Base-by-base conservation (phyloP, 2,888 invertebrate species). In the Urechis unicinctus region DNA sequence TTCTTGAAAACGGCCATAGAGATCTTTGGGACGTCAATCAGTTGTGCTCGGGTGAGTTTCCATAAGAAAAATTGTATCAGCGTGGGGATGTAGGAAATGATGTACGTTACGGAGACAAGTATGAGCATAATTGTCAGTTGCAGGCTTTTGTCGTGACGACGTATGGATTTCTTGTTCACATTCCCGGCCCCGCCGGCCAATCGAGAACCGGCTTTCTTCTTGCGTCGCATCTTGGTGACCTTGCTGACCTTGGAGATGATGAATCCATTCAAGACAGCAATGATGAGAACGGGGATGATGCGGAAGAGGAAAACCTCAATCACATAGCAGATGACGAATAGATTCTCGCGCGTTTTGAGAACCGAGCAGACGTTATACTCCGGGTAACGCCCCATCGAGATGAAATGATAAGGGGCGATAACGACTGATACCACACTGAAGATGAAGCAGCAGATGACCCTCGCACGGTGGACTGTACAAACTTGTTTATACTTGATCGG, bases 61-160 rank as follows among this genome's bases (percentile, higher is more conserved):
- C 17, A 36, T 36, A 36, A 13, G 17, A 36, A 13, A 56, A 61
- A 65, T 48, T 59, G 53, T 13, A 61, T 29, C n/a, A 66, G 50
- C 0, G 53, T 59, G 2, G 66, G 66, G 2, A 66, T 47, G 53
- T 56, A 65, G 9, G 57, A 56, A 13, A 66, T 21, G 31, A 66
- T 58, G 55, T 66, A 66, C n/a, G 55, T 61, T 17, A 57, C 62
- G 24, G 66, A 66, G 9, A 66, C 66, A 4, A 65, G 54, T 21
- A 65, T 66, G 26, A 66, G 47, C 57, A 63, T 66, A 26, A 66
- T 56, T 21, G 66, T 66, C 41, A 65, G 49, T 52, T 66, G 66
- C 44, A 61, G 49, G 43, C 53, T 60, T 5, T 45, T 47, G 24
- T 60, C 60, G 24, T 43, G 41, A 13, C 5, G 48, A 28, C 26